Evolutionary conservation across 92 coral and sea anemone genomes (phyloP).

Genomic region (Epizoanthus rinbou): DNA sequence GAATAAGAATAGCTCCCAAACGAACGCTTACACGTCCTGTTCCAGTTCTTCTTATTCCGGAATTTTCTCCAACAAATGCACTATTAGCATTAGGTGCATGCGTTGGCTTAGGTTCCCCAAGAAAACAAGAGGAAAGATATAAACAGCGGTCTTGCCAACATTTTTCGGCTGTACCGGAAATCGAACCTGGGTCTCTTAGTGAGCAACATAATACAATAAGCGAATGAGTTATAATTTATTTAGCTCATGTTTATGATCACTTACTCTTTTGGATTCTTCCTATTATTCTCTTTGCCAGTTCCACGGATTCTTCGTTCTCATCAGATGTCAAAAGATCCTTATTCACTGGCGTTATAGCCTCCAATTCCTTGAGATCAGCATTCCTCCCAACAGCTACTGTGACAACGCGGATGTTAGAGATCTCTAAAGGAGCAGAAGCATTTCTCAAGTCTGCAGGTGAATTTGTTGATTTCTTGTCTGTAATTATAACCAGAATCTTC

Average conservation of each 20-base stretch:
- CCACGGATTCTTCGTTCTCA: constrained; percentile 8
- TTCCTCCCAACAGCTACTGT: constrained; percentile 25
- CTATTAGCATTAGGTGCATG: no score
- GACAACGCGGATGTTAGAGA: constrained; percentile 9
- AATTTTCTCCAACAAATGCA: no score
- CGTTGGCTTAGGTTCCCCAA: no score
- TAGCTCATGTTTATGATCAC: background rate
- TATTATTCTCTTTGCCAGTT: constrained; percentile 29
- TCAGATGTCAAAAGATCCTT: constrained; percentile 30
- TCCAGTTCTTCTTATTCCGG: no score
- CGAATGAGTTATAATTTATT: no score
- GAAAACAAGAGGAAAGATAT: no score
- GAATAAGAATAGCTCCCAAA: no score
- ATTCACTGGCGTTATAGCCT: constrained; percentile 29
- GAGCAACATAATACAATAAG: no score
- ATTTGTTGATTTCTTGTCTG: constrained; percentile 27
- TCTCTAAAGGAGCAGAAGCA: constrained; percentile 29
- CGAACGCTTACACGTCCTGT: no score
- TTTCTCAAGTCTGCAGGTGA: constrained; percentile 15
- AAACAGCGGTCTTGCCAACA: no score
- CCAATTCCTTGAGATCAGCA: constrained; percentile 15
- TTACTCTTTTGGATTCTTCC: constrained; percentile 8
- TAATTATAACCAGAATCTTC: constrained; percentile 16
- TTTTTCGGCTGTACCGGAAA: no score
- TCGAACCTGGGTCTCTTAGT: no score